A percentile compares a stretch with the other conserved stretches of the same genome.
phyloP scores from a whole-genome alignment of 92 coral and sea anemone genomes.

The Zoanthus sansibaricus region DNA sequence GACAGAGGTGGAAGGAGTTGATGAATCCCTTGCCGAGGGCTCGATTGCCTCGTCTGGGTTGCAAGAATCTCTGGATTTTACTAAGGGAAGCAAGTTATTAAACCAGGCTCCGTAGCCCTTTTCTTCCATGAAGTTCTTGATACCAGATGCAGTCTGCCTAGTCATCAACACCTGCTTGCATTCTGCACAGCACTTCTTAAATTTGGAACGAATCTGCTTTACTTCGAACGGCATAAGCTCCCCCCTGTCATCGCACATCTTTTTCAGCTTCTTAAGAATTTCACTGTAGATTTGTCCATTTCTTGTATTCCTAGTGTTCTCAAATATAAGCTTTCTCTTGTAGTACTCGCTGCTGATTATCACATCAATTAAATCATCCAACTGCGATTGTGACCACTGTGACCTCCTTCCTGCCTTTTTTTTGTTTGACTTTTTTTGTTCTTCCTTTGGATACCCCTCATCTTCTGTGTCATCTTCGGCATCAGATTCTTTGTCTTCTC shows the following conservation, averaged over 20 bases:
- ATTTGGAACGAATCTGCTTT: slow-evolving; percentile 47
- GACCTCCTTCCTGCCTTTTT: too few species aligned
- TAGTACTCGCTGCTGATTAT: background rate
- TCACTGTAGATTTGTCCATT: slow-evolving; percentile 42
- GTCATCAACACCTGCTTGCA: slow-evolving; percentile 51
- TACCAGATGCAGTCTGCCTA: slow-evolving; percentile 47
- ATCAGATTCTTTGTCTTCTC: background rate
- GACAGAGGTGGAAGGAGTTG: background rate
- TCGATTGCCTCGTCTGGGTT: slow-evolving; percentile 31
- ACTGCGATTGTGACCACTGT: too few species aligned
- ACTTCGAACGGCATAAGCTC: slow-evolving; percentile 37
- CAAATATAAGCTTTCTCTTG: slow-evolving; percentile 31
- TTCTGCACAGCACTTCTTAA: slow-evolving; percentile 33
- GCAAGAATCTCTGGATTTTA: slow-evolving; percentile 41
- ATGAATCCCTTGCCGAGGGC: slow-evolving; percentile 41
- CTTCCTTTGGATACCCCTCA: too few species aligned
- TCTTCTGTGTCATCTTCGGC: background rate
- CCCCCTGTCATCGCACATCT: slow-evolving; percentile 18
- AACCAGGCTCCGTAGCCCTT: slow-evolving; percentile 39
- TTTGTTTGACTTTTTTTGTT: too few species aligned
- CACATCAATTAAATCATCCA: too few species aligned
- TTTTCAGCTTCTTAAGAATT: slow-evolving; percentile 18
- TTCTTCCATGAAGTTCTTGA: slow-evolving; percentile 47
- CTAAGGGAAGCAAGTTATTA: background rate
- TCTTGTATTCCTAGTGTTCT: slow-evolving; percentile 31